Evolutionary conservation across 2,797 vertebrate species (phyloP), one percentile per base, ranked within the genome.

Genomic region (Ispidina lecontei): DNA sequence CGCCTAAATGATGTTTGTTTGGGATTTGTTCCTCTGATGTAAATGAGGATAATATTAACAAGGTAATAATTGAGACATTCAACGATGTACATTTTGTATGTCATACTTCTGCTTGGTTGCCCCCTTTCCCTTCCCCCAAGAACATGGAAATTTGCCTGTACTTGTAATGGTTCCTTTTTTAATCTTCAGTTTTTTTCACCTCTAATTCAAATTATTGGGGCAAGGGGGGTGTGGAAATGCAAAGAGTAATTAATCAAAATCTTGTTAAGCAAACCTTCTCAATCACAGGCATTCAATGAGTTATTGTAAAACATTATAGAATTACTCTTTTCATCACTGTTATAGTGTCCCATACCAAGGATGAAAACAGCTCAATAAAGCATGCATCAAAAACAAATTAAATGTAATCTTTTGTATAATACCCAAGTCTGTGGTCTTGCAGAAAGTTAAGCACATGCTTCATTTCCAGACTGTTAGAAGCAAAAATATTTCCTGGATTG

Each of bases 401-500:
- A 84, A 62, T 6, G 2, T 67, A 37, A 39, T 72, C 64, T 87
- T 60, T 54, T 58, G 12, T 91, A 2, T 55, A 59, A 62, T 52
- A 84, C 49, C 31, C 83, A 71, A 60, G 54, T 60, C 79, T 73
- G 67, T 74, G 82, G 69, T 92, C 79, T 77, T 70, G 43, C 65
- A 69, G 28, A 70, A 62, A 75, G 31, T 89, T 87, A 59, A 80
- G 26, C 70, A 41, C 33, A 15, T 33, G 41, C 35, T 37, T 76
- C 26, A 69, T 89, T 95, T 58, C 35, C 43, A 79, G 33, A 31
- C 71, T 87, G 54, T 47, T 91, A 68, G 52, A 64, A 70, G 59
- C 65, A 70, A 46, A 84, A 91, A 72, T 75, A 41, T 95, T 91
- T 83, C 63, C 54, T 26, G 4, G 29, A 49, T 75, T 94, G 71